Evolutionary conservation across 2,113 vertebrate species (phyloP), one percentile per base, ranked within the genome.

Genomic region (Sarotherodon lohbergeri): DNA sequence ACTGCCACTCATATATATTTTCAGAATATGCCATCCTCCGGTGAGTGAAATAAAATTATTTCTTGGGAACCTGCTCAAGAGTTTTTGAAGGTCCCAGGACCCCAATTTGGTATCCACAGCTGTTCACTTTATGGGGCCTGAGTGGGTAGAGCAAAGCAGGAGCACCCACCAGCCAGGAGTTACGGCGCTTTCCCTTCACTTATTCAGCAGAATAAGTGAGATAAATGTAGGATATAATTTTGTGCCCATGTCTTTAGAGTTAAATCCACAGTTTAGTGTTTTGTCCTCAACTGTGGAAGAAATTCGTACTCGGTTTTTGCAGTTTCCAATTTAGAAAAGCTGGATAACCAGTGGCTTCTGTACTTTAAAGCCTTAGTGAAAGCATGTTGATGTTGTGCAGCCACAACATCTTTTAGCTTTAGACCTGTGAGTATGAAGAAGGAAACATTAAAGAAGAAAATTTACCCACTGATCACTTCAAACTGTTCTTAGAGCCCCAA

Each of bases 1-100:
- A 22, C 87, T 68, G 79, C 79, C 86, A 82, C 78, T 86, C 90
- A 59, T 7, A 32, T 29, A 36, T 46, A 46, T 55, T 80, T 50
- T 41, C 66, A 59, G 19, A 54, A 43, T 22, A 36, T 27, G 2
- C 63, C 78, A 71, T 32, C 27, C n/a, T 80, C 34, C 6, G 5
- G 52, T 55, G 82, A 84, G 43, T 19, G 1, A 82, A 82, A 54
- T 29, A 7, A 80, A 80, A 54, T 19, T 0, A 32, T 24, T 48
- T 32, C 22, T 43, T 4, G n/a, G 39, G 27, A 81, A 29, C 24
- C 55, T 46, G 61, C 32, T 83, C 24, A 11, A 41, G 22, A 50
- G 52, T 22, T 14, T 19, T 13, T 13, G 57, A 50, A 39, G 32
- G 68, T 85, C 27, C 57, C 81, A 39, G 36, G 56, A 66, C 11